A percentile compares a stretch with the other conserved stretches of the same genome.
These are phyloP conservation scores for Ceratothoa steindachneri DNA, from an alignment of 2,888 invertebrate species.

Conservation along the genomic window DNA sequence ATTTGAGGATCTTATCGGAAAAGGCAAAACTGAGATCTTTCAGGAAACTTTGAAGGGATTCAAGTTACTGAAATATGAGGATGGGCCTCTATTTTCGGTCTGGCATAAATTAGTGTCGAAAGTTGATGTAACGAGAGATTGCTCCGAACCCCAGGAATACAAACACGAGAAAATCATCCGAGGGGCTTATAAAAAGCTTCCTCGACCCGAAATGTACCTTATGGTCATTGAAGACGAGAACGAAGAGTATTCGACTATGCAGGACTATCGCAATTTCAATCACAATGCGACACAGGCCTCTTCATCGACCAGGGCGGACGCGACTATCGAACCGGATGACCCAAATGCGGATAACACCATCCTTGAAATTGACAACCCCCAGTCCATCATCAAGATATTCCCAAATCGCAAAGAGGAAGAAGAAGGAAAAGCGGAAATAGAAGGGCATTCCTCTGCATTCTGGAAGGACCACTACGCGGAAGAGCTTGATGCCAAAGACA, in stretches of 20 bases:
- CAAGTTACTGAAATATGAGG: neutral
- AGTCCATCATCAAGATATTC: neutral
- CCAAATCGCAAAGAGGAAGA: neutral
- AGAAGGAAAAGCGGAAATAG: neutral
- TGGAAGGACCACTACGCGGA: neutral
- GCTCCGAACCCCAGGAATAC: neutral
- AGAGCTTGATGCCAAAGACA: neutral
- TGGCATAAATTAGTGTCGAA: neutral
- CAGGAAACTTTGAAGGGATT: constrained; percentile 3
- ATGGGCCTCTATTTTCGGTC: neutral
- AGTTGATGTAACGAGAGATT: neutral
- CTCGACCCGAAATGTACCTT: constrained; percentile 5
- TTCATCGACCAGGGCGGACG: neutral
- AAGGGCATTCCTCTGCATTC: neutral
- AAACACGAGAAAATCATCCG: neutral
- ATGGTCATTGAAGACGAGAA: neutral
- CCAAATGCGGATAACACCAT: neutral
- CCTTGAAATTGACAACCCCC: neutral
- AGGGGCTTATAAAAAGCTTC: neutral
- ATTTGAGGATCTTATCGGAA: neutral
- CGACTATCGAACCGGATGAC: neutral
- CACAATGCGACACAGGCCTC: neutral
- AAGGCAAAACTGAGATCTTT: neutral
- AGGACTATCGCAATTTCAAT: neutral
- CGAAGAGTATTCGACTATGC: neutral